phyloP scores from a whole-genome alignment of 2,797 vertebrate genomes.

The Hyperoplus immaculatus region DNA sequence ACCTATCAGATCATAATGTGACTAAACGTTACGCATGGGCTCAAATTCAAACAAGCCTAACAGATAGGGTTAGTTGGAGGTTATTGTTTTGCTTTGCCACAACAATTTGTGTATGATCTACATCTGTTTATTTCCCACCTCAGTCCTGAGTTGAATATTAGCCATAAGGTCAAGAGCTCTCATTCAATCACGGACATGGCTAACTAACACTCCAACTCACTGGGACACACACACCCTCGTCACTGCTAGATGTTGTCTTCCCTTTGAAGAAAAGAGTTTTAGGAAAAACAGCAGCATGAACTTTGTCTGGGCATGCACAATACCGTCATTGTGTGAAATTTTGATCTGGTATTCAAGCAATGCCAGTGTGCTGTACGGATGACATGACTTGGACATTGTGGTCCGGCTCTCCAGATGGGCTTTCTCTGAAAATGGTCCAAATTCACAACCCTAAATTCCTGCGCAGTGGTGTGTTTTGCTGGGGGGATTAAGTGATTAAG shows the following conservation, averaged over 20 bases:
- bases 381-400: slow-evolving; percentile 56
- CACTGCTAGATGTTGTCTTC: slow-evolving; percentile 8
- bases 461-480: slow-evolving; percentile 31
- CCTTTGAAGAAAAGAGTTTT: slow-evolving; percentile 27
- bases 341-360: slow-evolving; percentile 69
- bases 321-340: slow-evolving; percentile 64
- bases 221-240: not conserved
- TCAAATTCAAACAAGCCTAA: slow-evolving; percentile 13
- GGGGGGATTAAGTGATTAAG: slow-evolving; percentile 42
- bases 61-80: not conserved
- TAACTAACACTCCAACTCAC: not conserved
- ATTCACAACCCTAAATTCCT: slow-evolving; percentile 42
- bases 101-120: not conserved
- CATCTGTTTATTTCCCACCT: not conserved
- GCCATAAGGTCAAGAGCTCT: slow-evolving; percentile 1
- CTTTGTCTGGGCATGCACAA: slow-evolving; percentile 47
- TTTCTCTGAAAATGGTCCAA: slow-evolving; percentile 56
- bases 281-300: slow-evolving; percentile 37
- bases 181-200: not conserved
- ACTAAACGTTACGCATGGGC: not conserved
- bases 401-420: slow-evolving; percentile 43
- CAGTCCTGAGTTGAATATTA: not conserved
- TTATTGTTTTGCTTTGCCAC: slow-evolving; percentile 12
- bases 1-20: slow-evolving; percentile 20
- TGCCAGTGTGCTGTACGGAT: slow-evolving; percentile 40